Evolutionary conservation across 2,113 vertebrate genomes (phyloP), one percentile per base, ranked within the genome.

Genomic region (Suncus etruscus): DNA sequence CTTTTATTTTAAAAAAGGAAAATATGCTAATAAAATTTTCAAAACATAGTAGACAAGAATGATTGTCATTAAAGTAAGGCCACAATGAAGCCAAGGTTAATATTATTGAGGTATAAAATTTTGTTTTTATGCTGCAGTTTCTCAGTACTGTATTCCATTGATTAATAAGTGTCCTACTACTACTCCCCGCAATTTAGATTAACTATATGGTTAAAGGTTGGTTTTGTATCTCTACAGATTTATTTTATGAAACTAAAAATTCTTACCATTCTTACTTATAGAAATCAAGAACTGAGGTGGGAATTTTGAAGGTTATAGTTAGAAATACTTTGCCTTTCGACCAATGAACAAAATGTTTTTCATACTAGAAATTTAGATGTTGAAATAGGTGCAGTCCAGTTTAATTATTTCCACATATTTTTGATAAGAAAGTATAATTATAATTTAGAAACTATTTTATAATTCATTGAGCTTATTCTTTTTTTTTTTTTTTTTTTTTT

Each of bases 381-480:
- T 47, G 9, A 66, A 73, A 66, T 50, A 24, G 11, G 3, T 83
- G 2, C 5, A 74, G 8, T 2, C 2, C 1, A 4, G 8, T 87
- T 89, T 87, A 48, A 66, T 89, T 11, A 81, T 77, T 69, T 78
- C 11, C 20, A 85, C 69, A 2, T 48, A 75, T 54, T 77, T 75
- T 68, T 86, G 69, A 86, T 32, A 82, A 79, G n/a, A 47, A 79
- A 54, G 48, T 73, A 45, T 48, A 82, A 58, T 3, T 61, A 16
- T 10, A 69, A 69, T 45, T 68, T 51, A 65, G 10, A 83, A 87
- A 63, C n/a, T 58, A 0, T 58, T 89, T 69, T 58, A 77, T 29
- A 89, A 77, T 70, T 76, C 8, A 32, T n/a, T 70, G 76, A 86
- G 86, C 29, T 83, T 93, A 80, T 47, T 65, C 39, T 90, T n/a